Percentiles rank a stretch among this genome's conserved stretches.
Evolutionary conservation across 2,113 vertebrate genomes (phyloP).

Genomic region (Phoxinus phoxinus): DNA sequence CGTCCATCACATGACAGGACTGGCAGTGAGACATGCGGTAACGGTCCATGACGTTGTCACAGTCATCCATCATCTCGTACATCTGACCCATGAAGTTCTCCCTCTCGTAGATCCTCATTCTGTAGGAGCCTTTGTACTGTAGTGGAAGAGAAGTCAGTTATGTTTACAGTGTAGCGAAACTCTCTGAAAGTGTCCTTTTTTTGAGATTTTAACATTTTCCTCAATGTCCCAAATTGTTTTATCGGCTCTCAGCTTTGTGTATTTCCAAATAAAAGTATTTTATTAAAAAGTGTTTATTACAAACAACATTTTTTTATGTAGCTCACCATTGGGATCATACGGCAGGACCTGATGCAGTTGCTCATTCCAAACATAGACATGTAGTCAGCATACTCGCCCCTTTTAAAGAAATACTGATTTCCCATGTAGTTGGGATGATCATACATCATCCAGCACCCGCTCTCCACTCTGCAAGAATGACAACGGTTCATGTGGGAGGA

Average conservation of each 20-base stretch:
- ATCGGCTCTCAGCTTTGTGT: too few relatives aligned
- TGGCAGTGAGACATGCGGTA: conserved; percentile 55
- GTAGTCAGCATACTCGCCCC: conserved; percentile 59
- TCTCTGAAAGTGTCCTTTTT: too few relatives aligned
- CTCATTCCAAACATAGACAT: conserved; percentile 59
- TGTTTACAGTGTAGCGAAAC: too few relatives aligned
- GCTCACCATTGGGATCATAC: conserved; percentile 60
- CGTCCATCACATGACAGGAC: conserved; percentile 69
- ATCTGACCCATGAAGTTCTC: conserved; percentile 67
- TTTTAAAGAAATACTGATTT: conserved; percentile 59
- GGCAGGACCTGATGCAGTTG: conserved; percentile 66
- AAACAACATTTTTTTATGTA: neutral
- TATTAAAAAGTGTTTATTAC: too few relatives aligned
- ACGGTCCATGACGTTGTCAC: conserved; percentile 36
- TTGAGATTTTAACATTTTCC: too few relatives aligned
- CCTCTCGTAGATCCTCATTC: conserved; percentile 75
- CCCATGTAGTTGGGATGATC: conserved; percentile 49
- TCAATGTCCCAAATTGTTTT: too few relatives aligned
- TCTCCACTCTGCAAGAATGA: conserved; percentile 59
- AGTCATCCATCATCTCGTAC: conserved; percentile 35
- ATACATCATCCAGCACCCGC: conserved; percentile 60
- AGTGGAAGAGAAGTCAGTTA: neutral
- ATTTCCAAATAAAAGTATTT: too few relatives aligned
- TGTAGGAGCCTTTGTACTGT: conserved; percentile 73
- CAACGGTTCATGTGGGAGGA: conserved; percentile 58